phyloP scores from a whole-genome alignment of 2,888 invertebrate genomes.

The Aphrophora alni region DNA sequence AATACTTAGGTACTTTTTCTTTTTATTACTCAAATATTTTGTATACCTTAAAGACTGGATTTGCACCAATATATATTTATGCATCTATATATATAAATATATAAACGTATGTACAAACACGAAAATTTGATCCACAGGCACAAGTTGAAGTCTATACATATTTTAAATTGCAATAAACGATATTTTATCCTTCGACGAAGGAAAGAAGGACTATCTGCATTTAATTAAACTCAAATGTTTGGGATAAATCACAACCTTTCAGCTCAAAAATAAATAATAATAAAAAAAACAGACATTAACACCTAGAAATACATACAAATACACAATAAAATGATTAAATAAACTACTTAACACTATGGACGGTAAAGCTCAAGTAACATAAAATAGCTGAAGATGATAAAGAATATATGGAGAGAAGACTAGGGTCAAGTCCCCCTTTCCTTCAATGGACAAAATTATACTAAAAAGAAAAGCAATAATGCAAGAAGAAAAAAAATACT shows the following conservation, averaged over 20 bases:
- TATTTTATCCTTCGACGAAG: neutral
- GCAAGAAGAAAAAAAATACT: neutral
- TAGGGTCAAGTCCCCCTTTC: neutral
- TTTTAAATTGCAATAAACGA: neutral
- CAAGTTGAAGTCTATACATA: constrained; percentile 17
- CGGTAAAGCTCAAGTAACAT: neutral
- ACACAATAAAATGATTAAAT: neutral
- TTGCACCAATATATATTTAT: constrained; percentile 23
- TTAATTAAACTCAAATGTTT: neutral
- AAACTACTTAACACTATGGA: neutral
- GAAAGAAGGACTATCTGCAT: neutral
- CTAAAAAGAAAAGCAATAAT: no score
- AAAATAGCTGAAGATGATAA: neutral
- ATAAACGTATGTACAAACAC: neutral
- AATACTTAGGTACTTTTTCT: constrained; percentile 19
- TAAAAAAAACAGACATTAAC: neutral
- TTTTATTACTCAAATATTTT: constrained; percentile 34
- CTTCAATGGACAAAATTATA: neutral
- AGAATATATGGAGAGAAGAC: neutral
- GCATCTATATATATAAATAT: neutral
- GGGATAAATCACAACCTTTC: constrained; percentile 1
- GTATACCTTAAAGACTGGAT: constrained; percentile 26
- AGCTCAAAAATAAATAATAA: constrained; percentile 7
- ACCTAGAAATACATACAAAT: neutral
- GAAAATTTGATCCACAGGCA: constrained; percentile 20